Evolutionary conservation across 2,113 vertebrate species (phyloP).

Genomic region (Phylloscopus trochilus): DNA sequence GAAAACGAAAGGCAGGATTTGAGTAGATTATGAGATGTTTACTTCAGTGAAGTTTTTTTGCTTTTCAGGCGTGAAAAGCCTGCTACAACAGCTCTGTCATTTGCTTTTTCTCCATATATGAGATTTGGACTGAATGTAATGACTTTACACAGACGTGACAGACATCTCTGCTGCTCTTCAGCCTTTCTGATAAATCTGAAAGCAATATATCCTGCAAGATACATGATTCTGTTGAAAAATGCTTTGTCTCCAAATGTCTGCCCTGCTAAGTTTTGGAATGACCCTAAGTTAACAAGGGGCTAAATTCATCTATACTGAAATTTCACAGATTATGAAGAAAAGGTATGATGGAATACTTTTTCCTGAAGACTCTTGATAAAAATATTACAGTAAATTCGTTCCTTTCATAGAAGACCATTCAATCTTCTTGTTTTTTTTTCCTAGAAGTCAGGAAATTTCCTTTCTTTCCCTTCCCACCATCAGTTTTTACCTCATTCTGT

Average conservation of each 20-base stretch:
- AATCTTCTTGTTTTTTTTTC: background rate
- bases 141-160: background rate
- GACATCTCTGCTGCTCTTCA: background rate
- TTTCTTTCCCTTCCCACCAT: background rate
- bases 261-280: background rate
- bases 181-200: background rate
- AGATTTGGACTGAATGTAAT: background rate
- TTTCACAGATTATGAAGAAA: background rate
- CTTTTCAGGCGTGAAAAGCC: background rate
- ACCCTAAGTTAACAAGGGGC: background rate
- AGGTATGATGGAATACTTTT: background rate
- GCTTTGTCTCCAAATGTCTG: background rate
- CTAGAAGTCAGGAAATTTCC: background rate
- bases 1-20: background rate
- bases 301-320: background rate
- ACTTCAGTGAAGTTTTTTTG: background rate
- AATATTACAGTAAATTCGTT: background rate
- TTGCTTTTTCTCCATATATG: background rate
- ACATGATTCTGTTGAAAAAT: background rate
- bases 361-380: background rate
- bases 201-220: background rate
- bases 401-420: background rate
- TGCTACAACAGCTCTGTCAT: background rate
- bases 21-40: background rate
- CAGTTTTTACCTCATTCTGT: background rate